These are phyloP conservation scores for Strix occidentalis DNA, from an alignment of 2,797 vertebrate species.

Conservation along the genomic window DNA sequence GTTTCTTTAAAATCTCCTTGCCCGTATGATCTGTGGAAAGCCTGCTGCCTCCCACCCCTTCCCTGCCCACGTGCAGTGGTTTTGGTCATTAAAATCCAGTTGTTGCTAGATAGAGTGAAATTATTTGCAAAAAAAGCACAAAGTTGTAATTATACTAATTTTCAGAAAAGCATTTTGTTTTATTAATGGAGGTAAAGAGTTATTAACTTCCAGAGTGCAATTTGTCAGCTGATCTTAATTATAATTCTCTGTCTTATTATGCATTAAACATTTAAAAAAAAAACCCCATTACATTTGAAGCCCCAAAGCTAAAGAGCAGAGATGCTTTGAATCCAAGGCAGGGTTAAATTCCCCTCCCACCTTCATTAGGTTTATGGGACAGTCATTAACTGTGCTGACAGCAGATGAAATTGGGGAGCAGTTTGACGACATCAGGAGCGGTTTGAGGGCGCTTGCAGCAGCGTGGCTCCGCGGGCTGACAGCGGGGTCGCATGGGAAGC, in stretches of 20 bases:
- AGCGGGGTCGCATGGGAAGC: background rate
- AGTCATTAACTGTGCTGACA: fast-evolving
- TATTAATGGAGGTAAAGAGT: background rate
- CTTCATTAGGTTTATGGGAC: background rate
- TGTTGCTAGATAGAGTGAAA: background rate
- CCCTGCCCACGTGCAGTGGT: fast-evolving
- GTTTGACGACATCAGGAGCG: fast-evolving
- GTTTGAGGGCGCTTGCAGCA: background rate
- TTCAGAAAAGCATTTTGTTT: background rate
- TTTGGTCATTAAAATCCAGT: background rate
- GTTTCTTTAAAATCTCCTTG: background rate
- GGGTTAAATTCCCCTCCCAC: background rate
- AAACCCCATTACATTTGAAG: background rate
- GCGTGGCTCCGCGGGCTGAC: background rate
- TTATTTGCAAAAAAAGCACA: background rate
- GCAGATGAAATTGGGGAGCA: background rate
- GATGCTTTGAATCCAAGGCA: background rate
- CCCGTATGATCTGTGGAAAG: background rate
- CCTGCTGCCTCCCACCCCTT: background rate
- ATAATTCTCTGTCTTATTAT: background rate
- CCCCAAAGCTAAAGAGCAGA: background rate
- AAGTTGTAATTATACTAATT: background rate
- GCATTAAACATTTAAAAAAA: background rate
- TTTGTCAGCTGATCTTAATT: slow-evolving; percentile 45
- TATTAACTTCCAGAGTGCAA: slow-evolving; percentile 7